phyloP scores from a whole-genome alignment of 2,113 vertebrate species.

The Clupea harengus region DNA sequence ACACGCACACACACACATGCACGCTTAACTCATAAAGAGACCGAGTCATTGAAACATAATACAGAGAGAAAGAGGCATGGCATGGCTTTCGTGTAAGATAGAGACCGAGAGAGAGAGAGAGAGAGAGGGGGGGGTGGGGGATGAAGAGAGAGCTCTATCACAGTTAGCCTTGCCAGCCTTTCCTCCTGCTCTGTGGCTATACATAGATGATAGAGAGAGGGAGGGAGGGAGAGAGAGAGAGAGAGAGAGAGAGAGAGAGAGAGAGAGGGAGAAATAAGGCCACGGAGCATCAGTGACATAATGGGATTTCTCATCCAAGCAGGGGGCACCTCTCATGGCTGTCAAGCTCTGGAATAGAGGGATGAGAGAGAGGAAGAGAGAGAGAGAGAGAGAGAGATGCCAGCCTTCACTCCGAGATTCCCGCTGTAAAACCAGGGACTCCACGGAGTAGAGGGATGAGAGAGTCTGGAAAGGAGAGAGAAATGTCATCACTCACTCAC shows the following conservation, averaged over 20 bases:
- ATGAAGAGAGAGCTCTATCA: not conserved
- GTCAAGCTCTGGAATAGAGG: not conserved
- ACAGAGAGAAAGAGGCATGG: not conserved
- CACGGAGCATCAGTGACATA: not conserved
- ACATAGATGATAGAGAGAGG: not conserved
- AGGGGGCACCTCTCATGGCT: not conserved
- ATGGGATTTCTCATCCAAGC: conserved; percentile 6
- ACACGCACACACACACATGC: no score
- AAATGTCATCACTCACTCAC: not conserved
- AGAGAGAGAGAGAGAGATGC: not conserved
- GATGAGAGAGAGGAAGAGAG: no score
- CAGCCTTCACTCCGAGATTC: not conserved
- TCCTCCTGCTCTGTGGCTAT: conserved; percentile 25
- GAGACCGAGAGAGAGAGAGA: not conserved
- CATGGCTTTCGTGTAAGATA: not conserved
- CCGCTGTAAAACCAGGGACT: not conserved
- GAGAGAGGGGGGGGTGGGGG: not conserved
- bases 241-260: not conserved
- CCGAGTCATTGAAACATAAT: not conserved
- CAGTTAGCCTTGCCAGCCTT: conserved; percentile 10
- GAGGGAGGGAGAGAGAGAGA: not conserved
- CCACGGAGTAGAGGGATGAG: not conserved
- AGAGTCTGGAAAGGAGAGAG: not conserved
- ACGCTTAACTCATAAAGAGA: not conserved
- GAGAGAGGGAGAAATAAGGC: not conserved